Evolutionary conservation across 2,797 vertebrate genomes (phyloP), one percentile per base, ranked within the genome.

Genomic region (Myoxocephalus aenaeus): DNA sequence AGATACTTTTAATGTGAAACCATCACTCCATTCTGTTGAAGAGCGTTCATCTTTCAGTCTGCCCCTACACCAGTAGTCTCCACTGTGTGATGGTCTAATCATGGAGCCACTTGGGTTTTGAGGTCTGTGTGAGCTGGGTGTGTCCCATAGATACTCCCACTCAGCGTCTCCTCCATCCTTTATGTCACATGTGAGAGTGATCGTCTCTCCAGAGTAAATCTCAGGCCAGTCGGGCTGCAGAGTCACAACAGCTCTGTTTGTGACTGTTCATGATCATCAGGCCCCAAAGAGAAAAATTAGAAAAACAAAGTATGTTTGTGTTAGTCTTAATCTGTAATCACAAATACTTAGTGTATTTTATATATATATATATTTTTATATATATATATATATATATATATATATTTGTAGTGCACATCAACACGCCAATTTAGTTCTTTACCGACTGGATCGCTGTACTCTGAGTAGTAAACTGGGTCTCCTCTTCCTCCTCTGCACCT

Each of bases 31-130:
- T 2, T 1, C 9, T 18, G 81, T 70, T 3, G 22, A 40, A 22
- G 1, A 17, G 3, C 5, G 0, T 7, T 15, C 15, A 12, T 42
- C 11, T 48, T 51, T 59, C 53, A 18, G 2, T 57, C 7, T 65
- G 48, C 83, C 85, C 11, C 2, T 22, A 71, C 91, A 92, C 2
- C 20, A 57, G 79, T 82, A 88, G n/a, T 34, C 0, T 34, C 54
- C 85, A 46, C 15, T 3, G 15, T 5, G 29, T 58, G 56, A 58
- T 20, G 29, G 0, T 17, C 14, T 34, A 20, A 59, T 59, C 32
- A 59, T 20, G 32, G 32, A 5, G 32, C 32, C 5, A 1, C 9
- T 34, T 59, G 18, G 32, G 2, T n/a, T 34, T 12, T 1, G 32
- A 59, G 57, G 18, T 12, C 4, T 36, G 18, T 59, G 6, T 20